Evolutionary conservation across 2,797 vertebrate genomes (phyloP), one percentile per base, ranked within the genome.

Genomic region (Mallotus villosus): DNA sequence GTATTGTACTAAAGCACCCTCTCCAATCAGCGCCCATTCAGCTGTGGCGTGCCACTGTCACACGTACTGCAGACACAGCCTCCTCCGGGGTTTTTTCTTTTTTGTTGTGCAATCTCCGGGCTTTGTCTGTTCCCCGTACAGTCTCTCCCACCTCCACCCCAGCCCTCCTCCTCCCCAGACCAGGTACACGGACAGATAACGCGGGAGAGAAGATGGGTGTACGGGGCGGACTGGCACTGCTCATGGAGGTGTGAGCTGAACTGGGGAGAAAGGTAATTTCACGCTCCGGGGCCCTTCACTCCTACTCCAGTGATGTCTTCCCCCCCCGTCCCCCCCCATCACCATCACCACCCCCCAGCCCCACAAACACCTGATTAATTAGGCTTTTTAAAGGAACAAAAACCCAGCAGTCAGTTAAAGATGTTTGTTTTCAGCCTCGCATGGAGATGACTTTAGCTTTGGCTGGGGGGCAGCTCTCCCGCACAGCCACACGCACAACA

Each of bases 261-360:
- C 79, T 83, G 87, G 82, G 79, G 82, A 89, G 86, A 88, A 91
- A 92, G 91, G 90, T 90, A 93, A 93, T 93, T 93, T 93, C 92
- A 94, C 85, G 93, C 92, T 78, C 68, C 75, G 86, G 57, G 68
- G 84, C 75, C 34, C 81, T 49, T 53, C 83, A 87, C 84, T 89
- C 84, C 85, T 84, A 78, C 86, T 81, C 86, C 82, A 81, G 73
- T 82, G 68, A 86, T 88, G 87, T 90, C 85, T 81, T 80, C 63
- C 37, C 37, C 37, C 37, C 1, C 34, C 34, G 1, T 8, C 8
- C 34, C 7, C 34, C 7, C 37, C 37, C 37, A 34, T 9, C 9
- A 41, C 37, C 37, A 34, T 1, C 37, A 2, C 11, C 2, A 9
- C 37, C 37, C 37, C 37, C 0, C 37, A 11, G 8, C 37, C 37